phyloP scores from a whole-genome alignment of 2,797 vertebrate species.

The Acrossocheilus wenchowensis region DNA sequence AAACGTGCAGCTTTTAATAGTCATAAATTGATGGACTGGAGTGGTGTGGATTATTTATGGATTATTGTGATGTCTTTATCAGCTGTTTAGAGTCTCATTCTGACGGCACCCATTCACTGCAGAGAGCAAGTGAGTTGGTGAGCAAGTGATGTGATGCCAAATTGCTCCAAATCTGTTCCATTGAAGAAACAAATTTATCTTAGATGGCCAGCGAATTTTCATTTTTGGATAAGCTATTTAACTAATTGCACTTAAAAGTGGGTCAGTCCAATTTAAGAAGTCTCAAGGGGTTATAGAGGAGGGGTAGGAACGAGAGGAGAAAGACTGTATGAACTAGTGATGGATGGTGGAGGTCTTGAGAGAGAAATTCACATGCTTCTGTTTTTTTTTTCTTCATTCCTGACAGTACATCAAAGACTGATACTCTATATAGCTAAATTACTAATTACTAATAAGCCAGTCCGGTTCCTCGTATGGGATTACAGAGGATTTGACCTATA shows the following conservation, averaged over 20 bases:
- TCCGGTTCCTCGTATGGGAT: neutral
- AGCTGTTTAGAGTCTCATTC: neutral
- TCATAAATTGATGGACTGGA: neutral
- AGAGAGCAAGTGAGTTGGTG: neutral
- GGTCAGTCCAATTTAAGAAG: constrained; percentile 23
- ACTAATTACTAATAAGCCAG: constrained; percentile 6
- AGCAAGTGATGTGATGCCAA: neutral
- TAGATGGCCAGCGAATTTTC: neutral
- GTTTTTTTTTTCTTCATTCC: neutral
- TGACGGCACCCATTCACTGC: neutral
- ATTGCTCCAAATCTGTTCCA: neutral
- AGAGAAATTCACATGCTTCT: neutral
- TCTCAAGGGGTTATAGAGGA: neutral
- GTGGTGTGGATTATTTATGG: neutral
- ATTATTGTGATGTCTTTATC: neutral
- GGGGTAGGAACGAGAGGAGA: neutral
- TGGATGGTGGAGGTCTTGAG: neutral
- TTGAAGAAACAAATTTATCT: neutral
- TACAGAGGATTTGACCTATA: constrained; percentile 28
- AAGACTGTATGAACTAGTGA: neutral
- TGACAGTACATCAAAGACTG: constrained; percentile 24
- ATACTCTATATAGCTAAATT: constrained; percentile 14
- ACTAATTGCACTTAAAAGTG: neutral
- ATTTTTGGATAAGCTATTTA: neutral
- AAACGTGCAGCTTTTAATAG: neutral